A percentile compares a stretch with the other conserved stretches of the same genome.
Conservation (phyloP, 1,140 invertebrate genomes). For the Apis florea region DNA sequence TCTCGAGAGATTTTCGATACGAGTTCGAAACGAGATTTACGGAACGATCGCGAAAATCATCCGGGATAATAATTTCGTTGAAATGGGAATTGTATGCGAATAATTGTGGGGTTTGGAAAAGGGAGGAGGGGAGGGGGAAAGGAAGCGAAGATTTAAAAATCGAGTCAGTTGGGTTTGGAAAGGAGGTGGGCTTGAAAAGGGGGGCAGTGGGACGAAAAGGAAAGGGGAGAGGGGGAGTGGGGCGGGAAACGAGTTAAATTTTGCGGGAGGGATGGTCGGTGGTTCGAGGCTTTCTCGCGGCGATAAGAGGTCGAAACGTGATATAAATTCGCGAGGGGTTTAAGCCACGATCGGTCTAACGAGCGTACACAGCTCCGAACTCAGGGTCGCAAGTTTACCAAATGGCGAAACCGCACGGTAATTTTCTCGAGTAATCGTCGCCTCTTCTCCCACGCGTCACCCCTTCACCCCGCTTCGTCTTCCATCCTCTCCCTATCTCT, state of each 20-base stretch:
- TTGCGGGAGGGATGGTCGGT: slow-evolving; percentile 48
- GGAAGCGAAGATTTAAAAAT: no score
- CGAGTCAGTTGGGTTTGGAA: no score
- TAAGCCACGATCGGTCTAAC: slow-evolving; percentile 72
- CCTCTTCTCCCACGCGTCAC: slow-evolving; percentile 50
- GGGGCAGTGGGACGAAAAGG: background rate
- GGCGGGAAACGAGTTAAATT: slow-evolving; percentile 52
- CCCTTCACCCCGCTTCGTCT: background rate
- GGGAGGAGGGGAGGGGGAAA: no score
- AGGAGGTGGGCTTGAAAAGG: background rate
- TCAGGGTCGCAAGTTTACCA: slow-evolving; percentile 67
- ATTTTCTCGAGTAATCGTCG: slow-evolving; percentile 70
- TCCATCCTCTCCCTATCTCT: background rate
- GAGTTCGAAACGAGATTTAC: no score
- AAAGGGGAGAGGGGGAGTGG: background rate
- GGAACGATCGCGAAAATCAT: no score
- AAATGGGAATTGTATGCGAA: no score
- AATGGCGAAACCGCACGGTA: slow-evolving; percentile 70
- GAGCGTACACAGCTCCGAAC: slow-evolving; percentile 63
- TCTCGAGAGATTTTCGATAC: no score
- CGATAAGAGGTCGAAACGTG: slow-evolving; percentile 70
- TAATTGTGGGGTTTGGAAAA: no score
- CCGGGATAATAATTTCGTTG: no score
- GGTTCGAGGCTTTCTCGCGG: slow-evolving; percentile 55
- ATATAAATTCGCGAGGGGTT: slow-evolving; percentile 73